phyloP scores from a whole-genome alignment of 2,113 vertebrate species.

The Chloropsis cyanopogon region DNA sequence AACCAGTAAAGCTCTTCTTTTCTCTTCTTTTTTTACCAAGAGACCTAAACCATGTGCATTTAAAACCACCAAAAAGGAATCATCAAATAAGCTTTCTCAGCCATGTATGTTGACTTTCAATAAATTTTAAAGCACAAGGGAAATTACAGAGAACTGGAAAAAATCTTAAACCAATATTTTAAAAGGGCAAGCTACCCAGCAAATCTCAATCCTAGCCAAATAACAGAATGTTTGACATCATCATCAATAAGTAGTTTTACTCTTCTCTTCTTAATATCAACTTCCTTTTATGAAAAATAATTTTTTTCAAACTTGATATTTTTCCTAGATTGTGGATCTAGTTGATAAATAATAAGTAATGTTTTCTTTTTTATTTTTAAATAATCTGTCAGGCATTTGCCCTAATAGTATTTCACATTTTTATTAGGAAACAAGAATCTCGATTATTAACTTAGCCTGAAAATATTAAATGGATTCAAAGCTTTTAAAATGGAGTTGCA shows the following conservation, averaged over 20 bases:
- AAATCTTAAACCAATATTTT: neutral
- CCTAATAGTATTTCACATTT: neutral
- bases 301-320: neutral
- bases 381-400: neutral
- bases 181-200: neutral
- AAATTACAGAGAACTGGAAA: neutral
- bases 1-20: neutral
- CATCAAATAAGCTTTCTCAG: neutral
- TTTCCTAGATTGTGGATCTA: neutral
- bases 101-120: neutral
- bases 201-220: neutral
- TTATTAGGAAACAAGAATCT: neutral
- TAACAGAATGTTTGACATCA: neutral
- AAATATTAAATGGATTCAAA: neutral
- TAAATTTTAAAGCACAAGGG: constrained; percentile 3
- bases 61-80: neutral
- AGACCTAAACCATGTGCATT: neutral
- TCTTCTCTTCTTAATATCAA: neutral
- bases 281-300: neutral
- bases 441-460: neutral
- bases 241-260: constrained; percentile 7
- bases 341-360: neutral
- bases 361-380: neutral
- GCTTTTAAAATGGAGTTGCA: neutral
- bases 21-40: neutral